Conservation (phyloP, 1,140 invertebrate genomes). For the Nasonia longicornis region DNA sequence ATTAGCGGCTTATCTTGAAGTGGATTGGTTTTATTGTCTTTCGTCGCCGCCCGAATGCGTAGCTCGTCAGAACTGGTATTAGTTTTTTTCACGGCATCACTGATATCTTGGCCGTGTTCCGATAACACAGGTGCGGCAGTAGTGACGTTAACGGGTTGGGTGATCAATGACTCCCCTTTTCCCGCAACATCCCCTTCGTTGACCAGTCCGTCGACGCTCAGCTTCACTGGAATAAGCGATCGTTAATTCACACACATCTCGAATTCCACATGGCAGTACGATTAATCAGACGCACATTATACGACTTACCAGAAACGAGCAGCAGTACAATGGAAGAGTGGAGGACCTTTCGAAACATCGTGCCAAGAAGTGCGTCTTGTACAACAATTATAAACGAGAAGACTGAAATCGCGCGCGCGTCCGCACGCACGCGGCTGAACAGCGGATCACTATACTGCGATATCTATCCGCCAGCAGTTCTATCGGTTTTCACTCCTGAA, state of each 20-base stretch:
- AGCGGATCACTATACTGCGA: background rate
- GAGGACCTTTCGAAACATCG: background rate
- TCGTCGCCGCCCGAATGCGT: background rate
- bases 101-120: background rate
- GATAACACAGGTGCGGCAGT: background rate
- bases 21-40: too few relatives aligned
- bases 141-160: background rate
- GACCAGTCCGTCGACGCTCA: background rate
- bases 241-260: background rate
- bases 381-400: background rate
- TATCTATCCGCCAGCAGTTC: background rate
- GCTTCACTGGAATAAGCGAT: background rate
- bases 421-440: background rate
- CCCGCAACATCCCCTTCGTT: background rate
- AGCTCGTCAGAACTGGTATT: background rate
- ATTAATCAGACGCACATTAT: too few relatives aligned
- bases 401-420: background rate
- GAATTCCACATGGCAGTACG: too few relatives aligned
- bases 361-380: background rate
- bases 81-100: background rate
- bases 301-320: constrained; percentile 21
- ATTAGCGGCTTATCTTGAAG: too few relatives aligned
- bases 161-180: background rate
- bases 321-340: background rate
- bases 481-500: constrained; percentile 35